Evolutionary conservation across 1,140 invertebrate species (phyloP), one percentile per base, ranked within the genome.

Genomic region (Dinothrombium tinctorium): DNA sequence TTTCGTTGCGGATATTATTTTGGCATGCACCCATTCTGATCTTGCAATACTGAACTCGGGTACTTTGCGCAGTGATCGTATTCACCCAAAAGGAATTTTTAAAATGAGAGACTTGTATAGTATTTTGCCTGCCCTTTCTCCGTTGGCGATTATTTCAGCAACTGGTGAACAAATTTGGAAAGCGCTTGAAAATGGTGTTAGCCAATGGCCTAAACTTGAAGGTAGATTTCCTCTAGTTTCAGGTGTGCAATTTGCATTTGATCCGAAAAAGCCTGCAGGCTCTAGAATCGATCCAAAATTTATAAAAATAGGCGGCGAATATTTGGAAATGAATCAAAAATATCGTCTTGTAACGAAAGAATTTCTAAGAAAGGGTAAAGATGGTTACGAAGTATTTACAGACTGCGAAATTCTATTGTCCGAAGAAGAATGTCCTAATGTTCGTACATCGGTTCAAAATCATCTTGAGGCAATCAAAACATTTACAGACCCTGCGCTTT

Each of bases 401-500:
- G 60, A 73, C 36, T 71, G 69, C 52, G 65, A 66, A 47, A 59
- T 79, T 32, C 49, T 80, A 61, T 75, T 80, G 33, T 69, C 71
- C 51, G 74, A 77, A 41, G 81, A 84, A 52, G 69, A 75, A 54
- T 78, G 77, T 51, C 75, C 77, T 0, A 72, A 78, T 51, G 57
- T 87, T 33, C 72, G 74, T 11, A 70, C 77, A 45, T 71, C 76
- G 1, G 65, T 86, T 29, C 75, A 80, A 58, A 84, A 86, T 61
- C 79, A 87, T 59, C 86, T 87, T 59, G 68, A 76, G 41, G 72
- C 80, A 4, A 81, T 84, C 43, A 71, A 77, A 56, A 71, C 79
- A 44, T 60, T 75, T 11, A 65, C 67, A 32, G 74, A 73, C 14
- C 69, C 71, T 49, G 67, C 68, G 4, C 62, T 62, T 43, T 66